Base-by-base conservation (phyloP, 2,888 invertebrate genomes). In the Stictocephala bisonia region DNA sequence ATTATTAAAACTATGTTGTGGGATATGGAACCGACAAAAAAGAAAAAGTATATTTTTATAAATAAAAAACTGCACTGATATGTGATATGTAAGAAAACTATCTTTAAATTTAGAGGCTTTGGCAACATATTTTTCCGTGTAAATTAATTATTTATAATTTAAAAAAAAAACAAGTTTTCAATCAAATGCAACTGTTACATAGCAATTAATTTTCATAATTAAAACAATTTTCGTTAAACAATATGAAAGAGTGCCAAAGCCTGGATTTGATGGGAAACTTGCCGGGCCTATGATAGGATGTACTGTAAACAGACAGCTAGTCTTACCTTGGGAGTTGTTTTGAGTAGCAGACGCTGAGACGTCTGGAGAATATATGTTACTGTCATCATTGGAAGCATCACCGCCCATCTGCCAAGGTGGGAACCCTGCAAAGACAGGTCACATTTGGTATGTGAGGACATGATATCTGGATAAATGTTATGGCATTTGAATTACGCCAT, bases 371-470 rank as follows among this genome's bases (percentile, higher is more conserved):
- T 64, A 64, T 26, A 64, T 64, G 44, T 64, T 64, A 27, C 64
- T 64, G 64, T 94, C 94, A 83, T 94, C 94, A 86, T 82, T 83
- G 48, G 84, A 79, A 78, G 84, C 93, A 84, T 91, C 89, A 85
- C 77, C 77, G 56, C 75, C 58, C 74, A 91, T 90, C 85, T 93
- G 94, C 94, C 94, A 94, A 87, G 88, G 86, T 82, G 90, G 90
- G 86, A 93, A 92, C 87, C 93, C 94, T 93, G 86, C 70, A 87
- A 86, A 60, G 74, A n/a, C n/a, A n/a, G n/a, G n/a, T n/a, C n/a
- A n/a, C n/a, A n/a, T n/a, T n/a, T n/a, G n/a, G n/a, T n/a, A n/a
- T n/a, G n/a, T n/a, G n/a, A n/a, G n/a, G n/a, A n/a, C n/a, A n/a
- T n/a, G n/a, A n/a, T n/a, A n/a, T n/a, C n/a, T n/a, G n/a, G n/a